Evolutionary conservation across 2,113 vertebrate species (phyloP).

Genomic region (Trichechus manatus): DNA sequence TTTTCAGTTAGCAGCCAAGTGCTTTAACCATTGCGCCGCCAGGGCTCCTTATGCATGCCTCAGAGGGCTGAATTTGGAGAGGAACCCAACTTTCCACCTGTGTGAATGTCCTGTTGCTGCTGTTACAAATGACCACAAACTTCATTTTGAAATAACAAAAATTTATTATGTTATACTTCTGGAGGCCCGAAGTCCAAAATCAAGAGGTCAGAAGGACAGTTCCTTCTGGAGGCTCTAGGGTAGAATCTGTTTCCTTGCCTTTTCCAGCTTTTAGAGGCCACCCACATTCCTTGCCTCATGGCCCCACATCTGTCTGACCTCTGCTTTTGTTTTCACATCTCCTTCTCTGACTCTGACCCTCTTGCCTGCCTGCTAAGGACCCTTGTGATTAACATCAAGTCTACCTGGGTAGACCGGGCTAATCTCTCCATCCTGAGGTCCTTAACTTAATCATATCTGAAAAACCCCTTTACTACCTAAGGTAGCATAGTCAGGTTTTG

Average conservation of each 20-base stretch:
- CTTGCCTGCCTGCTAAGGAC: neutral
- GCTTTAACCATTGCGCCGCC: neutral
- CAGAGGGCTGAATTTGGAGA: neutral
- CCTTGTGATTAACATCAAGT: neutral
- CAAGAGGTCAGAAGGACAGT: accelerated
- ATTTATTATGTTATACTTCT: neutral
- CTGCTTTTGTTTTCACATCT: neutral
- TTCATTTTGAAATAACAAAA: too few species aligned
- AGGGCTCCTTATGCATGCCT: neutral
- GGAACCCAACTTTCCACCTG: neutral
- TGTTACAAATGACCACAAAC: too few species aligned
- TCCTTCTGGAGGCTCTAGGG: neutral
- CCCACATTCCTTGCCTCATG: neutral
- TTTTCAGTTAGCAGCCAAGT: neutral
- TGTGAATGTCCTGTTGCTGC: neutral
- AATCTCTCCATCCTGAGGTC: too few species aligned
- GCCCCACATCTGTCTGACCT: accelerated
- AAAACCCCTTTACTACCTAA: neutral
- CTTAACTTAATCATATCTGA: neutral
- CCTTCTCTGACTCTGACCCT: neutral
- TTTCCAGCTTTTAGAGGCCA: neutral
- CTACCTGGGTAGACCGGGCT: neutral
- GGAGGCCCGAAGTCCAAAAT: neutral
- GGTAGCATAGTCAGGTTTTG: too few species aligned
- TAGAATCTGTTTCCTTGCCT: neutral